Conservation (phyloP, 2,888 invertebrate species). For the Uropetala carovei region DNA sequence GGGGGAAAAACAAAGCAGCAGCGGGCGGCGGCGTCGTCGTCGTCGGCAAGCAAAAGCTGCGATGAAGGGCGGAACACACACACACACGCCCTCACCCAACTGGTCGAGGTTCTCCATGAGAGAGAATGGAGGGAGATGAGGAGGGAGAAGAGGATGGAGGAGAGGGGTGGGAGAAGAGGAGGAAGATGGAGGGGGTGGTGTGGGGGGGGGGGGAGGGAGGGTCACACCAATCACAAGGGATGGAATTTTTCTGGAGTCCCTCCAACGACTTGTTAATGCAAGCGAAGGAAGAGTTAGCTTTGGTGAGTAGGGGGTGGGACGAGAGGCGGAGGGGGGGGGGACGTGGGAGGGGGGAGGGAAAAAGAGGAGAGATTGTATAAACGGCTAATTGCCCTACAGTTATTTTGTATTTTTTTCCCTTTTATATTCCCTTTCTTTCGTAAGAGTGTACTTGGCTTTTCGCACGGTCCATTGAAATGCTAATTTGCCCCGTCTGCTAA, state of each 20-base stretch:
- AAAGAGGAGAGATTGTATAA: background rate
- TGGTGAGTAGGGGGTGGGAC: background rate
- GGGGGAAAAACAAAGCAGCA: slow-evolving; percentile 24
- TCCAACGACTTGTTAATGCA: slow-evolving; percentile 44
- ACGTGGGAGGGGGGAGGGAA: background rate
- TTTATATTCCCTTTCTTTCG: background rate
- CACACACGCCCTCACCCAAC: background rate
- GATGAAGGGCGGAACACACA: background rate
- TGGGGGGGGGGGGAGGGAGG: background rate
- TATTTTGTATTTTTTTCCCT: slow-evolving; percentile 1
- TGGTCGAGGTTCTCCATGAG: slow-evolving; percentile 31
- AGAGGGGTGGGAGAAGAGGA: background rate
- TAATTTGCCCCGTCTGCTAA: background rate
- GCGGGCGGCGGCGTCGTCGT: background rate
- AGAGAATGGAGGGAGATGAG: background rate
- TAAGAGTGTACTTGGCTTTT: background rate
- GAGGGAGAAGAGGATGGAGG: background rate
- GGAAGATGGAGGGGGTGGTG: background rate
- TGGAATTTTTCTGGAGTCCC: background rate
- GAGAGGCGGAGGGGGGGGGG: background rate
- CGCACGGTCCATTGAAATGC: background rate
- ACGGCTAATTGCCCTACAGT: slow-evolving; percentile 33
- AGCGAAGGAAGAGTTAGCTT: background rate
- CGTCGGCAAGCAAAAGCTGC: slow-evolving; percentile 14
- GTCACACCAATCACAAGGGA: background rate